A percentile compares a stretch with the other conserved stretches of the same genome.
Evolutionary conservation across 2,797 vertebrate species (phyloP).

Genomic region (Ptychadena robeensis): DNA sequence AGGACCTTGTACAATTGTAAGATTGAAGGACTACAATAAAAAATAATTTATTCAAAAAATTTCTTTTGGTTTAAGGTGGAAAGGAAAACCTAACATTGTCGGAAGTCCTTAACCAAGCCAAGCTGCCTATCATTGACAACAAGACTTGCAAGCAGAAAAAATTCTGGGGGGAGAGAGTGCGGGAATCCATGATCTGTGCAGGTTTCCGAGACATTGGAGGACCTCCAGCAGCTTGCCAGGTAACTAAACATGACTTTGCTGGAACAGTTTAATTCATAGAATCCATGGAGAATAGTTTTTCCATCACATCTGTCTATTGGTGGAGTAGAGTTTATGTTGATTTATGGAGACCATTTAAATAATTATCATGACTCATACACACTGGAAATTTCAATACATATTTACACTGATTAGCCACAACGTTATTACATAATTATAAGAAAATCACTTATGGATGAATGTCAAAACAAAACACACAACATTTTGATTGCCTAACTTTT

Average conservation of each 20-base stretch:
- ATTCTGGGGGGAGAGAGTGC: slow-evolving; percentile 85
- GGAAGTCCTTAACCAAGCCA: slow-evolving; percentile 78
- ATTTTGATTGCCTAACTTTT: neutral
- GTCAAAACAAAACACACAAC: neutral
- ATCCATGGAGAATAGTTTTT: neutral
- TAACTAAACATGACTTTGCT: slow-evolving; percentile 52
- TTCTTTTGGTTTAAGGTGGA: slow-evolving; percentile 66
- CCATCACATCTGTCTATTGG: neutral
- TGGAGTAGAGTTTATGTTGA: neutral
- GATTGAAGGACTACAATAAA: no score
- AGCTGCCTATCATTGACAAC: slow-evolving; percentile 78
- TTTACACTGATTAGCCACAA: neutral
- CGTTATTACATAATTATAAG: neutral
- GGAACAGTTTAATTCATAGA: neutral
- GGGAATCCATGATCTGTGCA: slow-evolving; percentile 82
- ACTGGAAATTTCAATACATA: neutral
- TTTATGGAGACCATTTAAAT: neutral
- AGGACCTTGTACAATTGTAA: no score
- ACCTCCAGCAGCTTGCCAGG: slow-evolving; percentile 82
- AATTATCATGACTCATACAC: neutral
- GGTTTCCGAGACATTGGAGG: slow-evolving; percentile 77
- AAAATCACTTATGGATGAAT: neutral
- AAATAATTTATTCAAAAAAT: no score
- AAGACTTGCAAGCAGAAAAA: slow-evolving; percentile 80
- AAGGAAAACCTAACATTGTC: slow-evolving; percentile 78